phyloP scores from a whole-genome alignment of 2,113 vertebrate species.

The Neoarius graeffei region DNA sequence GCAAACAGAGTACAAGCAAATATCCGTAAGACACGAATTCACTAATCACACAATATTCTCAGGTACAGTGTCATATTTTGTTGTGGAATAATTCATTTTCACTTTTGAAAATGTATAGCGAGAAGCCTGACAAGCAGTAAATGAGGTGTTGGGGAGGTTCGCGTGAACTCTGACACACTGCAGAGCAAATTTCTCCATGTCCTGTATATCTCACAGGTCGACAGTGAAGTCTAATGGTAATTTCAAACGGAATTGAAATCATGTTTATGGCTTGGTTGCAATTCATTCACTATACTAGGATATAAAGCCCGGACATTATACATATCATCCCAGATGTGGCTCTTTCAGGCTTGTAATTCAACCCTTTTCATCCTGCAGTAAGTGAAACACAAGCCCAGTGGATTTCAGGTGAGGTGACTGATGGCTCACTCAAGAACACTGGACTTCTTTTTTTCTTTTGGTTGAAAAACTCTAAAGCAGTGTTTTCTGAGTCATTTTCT shows the following conservation, averaged over 20 bases:
- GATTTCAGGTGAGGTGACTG: conserved; percentile 24
- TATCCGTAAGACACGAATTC: not conserved
- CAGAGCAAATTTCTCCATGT: conserved; percentile 9
- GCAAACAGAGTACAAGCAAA: conserved; percentile 16
- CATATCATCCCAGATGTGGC: not conserved
- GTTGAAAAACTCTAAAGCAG: not conserved
- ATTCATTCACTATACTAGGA: not conserved
- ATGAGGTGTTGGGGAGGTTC: conserved; percentile 30
- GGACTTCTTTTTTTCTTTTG: not conserved
- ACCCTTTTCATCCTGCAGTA: conserved; percentile 21
- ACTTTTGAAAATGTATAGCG: not conserved
- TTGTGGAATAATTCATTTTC: not conserved
- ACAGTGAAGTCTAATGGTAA: conserved; percentile 9
- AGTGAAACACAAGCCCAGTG: conserved; percentile 21
- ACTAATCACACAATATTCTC: conserved; percentile 32
- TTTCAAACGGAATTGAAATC: not conserved
- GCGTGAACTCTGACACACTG: not conserved
- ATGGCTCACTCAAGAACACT: conserved; percentile 19
- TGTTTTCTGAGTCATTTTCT: not conserved
- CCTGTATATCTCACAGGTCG: conserved; percentile 34
- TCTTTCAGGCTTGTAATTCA: conserved; percentile 12
- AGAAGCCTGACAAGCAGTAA: not conserved
- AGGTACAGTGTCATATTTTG: not conserved
- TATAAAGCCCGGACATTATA: not conserved
- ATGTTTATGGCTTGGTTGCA: not conserved